Base-by-base conservation (phyloP, 2,113 vertebrate genomes). In the Petrocephalus microphthalmus region DNA sequence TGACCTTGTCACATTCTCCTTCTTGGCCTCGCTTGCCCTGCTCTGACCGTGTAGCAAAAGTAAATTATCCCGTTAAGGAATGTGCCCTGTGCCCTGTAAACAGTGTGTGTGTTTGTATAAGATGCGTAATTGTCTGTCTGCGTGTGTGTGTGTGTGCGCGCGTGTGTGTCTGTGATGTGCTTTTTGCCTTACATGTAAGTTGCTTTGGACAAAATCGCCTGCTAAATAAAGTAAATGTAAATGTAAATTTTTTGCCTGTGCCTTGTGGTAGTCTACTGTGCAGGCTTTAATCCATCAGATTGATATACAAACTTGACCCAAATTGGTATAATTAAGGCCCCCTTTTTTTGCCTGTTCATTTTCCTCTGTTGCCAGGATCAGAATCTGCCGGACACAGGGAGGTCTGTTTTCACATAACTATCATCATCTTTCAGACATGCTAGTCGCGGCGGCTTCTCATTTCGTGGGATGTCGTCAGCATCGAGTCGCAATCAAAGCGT, bases 81-180 rank as follows among this genome's bases (percentile, higher is more conserved):
- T 47, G 57, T 87, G 57, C 17, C 22, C 57, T 25, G 7, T 87
- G 57, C 37, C 57, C 57, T 45, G 56, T 51, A 84, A 25, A 52
- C 13, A 84, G 45, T 29, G 51, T 1, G 1, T 10, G 37, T 87
- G 84, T 85, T 42, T 67, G 54, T 47, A 15, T 25, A n/a, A 60
- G 37, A 15, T 51, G 20, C 37, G 19, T 87, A 22, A 54, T 17
- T 64, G 7, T 87, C 33, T 45, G 56, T 51, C 57, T 89, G 45
- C 87, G 82, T 67, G 86, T 85, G 81, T 45, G 89, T 83, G 56
- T 54, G 71, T 29, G 19, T 67, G 88, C 25, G 85, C 74, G 78
- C 5, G 53, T 47, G 71, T 22, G n/a, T n/a, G 56, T 60, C 57
- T 74, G 53, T 67, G 88, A 67, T 67, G 60, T 67, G 25, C 25